Conservation (phyloP, 2,888 invertebrate species). For the Xestia xanthographa region DNA sequence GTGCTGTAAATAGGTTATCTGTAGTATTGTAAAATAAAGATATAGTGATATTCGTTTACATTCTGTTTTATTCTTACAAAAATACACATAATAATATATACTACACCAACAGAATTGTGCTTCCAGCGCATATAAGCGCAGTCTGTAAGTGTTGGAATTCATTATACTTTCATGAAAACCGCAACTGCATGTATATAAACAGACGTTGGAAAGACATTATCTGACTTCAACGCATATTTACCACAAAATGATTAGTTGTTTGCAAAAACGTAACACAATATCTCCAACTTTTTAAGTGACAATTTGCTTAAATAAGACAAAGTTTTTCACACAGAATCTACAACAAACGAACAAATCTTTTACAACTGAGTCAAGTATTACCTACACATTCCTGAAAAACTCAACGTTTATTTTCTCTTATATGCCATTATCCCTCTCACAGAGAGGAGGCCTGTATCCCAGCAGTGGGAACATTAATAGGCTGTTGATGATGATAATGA, state of each 20-base stretch:
- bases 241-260: slow-evolving; percentile 3
- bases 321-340: background rate
- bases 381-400: background rate
- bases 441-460: too few relatives aligned
- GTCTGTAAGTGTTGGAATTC: slow-evolving; percentile 40
- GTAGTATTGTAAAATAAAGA: slow-evolving; percentile 79
- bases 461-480: too few relatives aligned
- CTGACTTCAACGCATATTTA: slow-evolving; percentile 20
- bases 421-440: slow-evolving; percentile 19
- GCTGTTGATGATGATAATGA: background rate
- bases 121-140: slow-evolving; percentile 38
- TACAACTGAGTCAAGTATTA: background rate
- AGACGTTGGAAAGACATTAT: slow-evolving; percentile 30
- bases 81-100: background rate
- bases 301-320: background rate
- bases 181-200: slow-evolving; percentile 47
- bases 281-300: background rate
- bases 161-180: slow-evolving; percentile 55
- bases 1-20: slow-evolving; percentile 82
- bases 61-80: slow-evolving; percentile 57
- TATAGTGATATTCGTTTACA: slow-evolving; percentile 77
- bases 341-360: background rate
- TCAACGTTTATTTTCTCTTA: slow-evolving; percentile 31
- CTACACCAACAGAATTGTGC: slow-evolving; percentile 2
- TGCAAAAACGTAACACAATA: background rate